phyloP scores from a whole-genome alignment of 2,113 vertebrate species.

The Notothenia rossii region DNA sequence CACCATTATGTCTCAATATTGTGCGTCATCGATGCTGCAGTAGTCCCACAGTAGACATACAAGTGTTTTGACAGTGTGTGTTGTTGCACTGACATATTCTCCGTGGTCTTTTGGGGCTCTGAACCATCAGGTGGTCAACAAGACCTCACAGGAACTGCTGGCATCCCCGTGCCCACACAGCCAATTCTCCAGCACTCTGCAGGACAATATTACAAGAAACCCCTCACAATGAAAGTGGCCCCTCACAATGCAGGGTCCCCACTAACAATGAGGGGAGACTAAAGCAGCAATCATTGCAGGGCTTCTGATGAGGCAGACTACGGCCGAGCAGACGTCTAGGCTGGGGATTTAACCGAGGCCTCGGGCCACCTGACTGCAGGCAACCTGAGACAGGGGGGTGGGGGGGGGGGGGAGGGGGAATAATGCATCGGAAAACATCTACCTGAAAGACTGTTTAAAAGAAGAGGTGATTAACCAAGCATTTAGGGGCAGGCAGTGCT shows the following conservation, averaged over 20 bases:
- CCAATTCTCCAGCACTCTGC: constrained; percentile 39
- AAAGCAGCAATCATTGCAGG: constrained; percentile 67
- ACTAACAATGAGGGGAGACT: constrained; percentile 63
- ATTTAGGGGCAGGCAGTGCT: neutral
- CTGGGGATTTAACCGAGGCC: constrained; percentile 74
- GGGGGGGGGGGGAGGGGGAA: constrained; percentile 10
- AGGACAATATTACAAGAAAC: constrained; percentile 60
- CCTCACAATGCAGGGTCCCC: constrained; percentile 59
- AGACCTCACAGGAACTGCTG: constrained; percentile 58
- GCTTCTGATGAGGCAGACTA: constrained; percentile 69
- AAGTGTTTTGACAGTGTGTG: neutral
- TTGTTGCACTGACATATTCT: neutral
- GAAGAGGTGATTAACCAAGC: neutral
- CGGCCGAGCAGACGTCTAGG: constrained; percentile 77
- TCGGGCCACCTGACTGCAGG: constrained; percentile 72
- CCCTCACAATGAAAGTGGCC: constrained; percentile 48
- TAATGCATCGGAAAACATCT: constrained; percentile 20
- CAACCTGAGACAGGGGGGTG: constrained; percentile 66
- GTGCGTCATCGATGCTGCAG: neutral
- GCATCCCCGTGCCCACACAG: constrained; percentile 43
- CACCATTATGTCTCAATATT: neutral
- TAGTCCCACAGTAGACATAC: neutral
- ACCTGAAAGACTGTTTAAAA: neutral
- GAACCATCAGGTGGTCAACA: constrained; percentile 40
- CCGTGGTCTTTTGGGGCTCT: constrained; percentile 8